phyloP scores from a whole-genome alignment of 2,888 invertebrate species.

The Platerodrilus igneus region DNA sequence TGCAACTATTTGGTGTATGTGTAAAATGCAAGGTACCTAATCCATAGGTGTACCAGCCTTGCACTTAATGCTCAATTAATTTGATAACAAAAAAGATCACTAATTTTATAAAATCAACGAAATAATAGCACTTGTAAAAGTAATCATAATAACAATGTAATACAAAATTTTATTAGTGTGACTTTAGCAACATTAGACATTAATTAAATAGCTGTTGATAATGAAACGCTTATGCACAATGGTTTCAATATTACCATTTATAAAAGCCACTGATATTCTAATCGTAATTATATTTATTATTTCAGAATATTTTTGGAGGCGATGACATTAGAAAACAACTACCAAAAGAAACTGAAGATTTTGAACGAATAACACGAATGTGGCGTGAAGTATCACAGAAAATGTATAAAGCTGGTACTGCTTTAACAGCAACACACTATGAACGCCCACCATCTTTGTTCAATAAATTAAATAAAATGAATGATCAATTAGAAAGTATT shows the following conservation, averaged over 20 bases:
- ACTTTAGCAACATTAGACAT: too few species aligned
- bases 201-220: too few species aligned
- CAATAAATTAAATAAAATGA: conserved; percentile 66
- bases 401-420: conserved; percentile 55
- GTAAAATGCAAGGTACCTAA: too few species aligned
- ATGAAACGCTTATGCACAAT: not conserved
- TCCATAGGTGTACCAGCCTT: too few species aligned
- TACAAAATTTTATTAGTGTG: too few species aligned
- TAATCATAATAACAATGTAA: too few species aligned
- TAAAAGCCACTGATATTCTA: too few species aligned
- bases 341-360: conserved; percentile 69
- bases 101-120: too few species aligned
- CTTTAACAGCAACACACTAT: conserved; percentile 59
- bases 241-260: not conserved
- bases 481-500: conserved; percentile 71
- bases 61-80: too few species aligned
- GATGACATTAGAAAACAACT: conserved; percentile 84
- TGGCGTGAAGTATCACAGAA: conserved; percentile 64
- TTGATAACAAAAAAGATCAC: too few species aligned
- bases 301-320: conserved; percentile 74
- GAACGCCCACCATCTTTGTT: conserved; percentile 59
- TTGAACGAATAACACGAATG: conserved; percentile 65
- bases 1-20: too few species aligned
- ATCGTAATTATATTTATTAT: conserved; percentile 4
- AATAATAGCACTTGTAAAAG: too few species aligned